phyloP scores from a whole-genome alignment of 2,888 invertebrate species.

The Euzetes globulus region DNA sequence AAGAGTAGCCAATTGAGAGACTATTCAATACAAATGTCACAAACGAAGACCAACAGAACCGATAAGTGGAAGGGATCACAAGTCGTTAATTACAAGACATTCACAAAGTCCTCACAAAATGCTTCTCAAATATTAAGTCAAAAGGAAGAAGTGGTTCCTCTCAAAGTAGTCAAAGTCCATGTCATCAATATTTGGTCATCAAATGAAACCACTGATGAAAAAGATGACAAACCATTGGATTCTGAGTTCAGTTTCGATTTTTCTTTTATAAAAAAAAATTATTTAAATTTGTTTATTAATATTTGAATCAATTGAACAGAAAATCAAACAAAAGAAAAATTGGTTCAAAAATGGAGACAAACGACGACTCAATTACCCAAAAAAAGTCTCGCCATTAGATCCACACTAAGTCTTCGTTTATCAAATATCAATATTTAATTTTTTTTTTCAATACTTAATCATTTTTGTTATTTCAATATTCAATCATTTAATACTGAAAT shows the following conservation, averaged over 20 bases:
- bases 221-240: neutral
- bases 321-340: neutral
- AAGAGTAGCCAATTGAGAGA: neutral
- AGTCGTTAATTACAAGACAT: conserved; percentile 18
- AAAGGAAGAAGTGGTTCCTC: neutral
- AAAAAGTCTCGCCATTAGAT: conserved; percentile 1
- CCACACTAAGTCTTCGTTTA: neutral
- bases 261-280: neutral
- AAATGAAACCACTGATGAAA: neutral
- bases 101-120: neutral
- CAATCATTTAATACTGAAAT: too few relatives aligned
- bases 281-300: too few relatives aligned
- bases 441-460: too few relatives aligned
- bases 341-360: neutral
- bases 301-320: neutral
- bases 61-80: conserved; percentile 5
- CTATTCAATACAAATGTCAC: neutral
- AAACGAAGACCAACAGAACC: neutral
- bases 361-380: neutral
- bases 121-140: neutral
- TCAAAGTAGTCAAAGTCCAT: neutral
- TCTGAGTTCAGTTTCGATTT: neutral
- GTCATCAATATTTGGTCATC: neutral
- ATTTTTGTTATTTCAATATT: too few relatives aligned
- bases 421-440: too few relatives aligned